Percentiles rank a stretch among this genome's conserved stretches.
Conservation (phyloP, 2,888 invertebrate species). For the Tuberolachnus salignus region DNA sequence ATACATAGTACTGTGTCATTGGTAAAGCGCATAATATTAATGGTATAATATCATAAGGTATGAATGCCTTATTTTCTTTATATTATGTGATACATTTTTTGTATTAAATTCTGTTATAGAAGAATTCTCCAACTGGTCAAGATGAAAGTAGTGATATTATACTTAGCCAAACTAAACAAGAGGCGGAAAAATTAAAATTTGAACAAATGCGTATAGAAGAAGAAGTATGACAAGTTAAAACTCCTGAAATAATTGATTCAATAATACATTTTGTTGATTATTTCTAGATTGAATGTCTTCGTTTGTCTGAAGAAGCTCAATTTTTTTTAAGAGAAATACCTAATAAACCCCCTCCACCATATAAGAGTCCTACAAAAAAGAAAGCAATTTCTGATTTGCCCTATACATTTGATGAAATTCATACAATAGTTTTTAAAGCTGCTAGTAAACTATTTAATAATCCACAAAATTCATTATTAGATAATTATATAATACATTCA, state of each 20-base stretch:
- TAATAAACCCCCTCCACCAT: constrained; percentile 44
- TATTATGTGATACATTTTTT: too few relatives aligned
- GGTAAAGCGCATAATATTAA: too few relatives aligned
- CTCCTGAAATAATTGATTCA: background rate
- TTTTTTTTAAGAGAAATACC: constrained; percentile 42
- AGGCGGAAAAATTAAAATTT: constrained; percentile 43
- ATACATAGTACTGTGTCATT: too few relatives aligned
- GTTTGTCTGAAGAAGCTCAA: constrained; percentile 4
- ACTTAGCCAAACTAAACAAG: constrained; percentile 22
- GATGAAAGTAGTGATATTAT: constrained; percentile 10
- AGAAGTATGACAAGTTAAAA: constrained; percentile 25
- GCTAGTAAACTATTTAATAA: constrained; percentile 28
- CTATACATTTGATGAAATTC: constrained; percentile 21
- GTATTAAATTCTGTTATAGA: constrained; percentile 13
- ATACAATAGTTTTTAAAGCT: constrained; percentile 7
- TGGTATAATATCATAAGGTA: too few relatives aligned
- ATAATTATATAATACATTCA: constrained; percentile 1
- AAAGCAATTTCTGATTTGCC: background rate
- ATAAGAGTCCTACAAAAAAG: constrained; percentile 42
- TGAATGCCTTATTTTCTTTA: too few relatives aligned
- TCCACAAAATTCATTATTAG: background rate
- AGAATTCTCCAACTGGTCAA: background rate
- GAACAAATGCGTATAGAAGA: constrained; percentile 41
- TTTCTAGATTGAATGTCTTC: constrained; percentile 41
- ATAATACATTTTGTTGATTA: background rate